Evolutionary conservation across 1,140 invertebrate species (phyloP).

Genomic region (Anoplophora glabripennis): DNA sequence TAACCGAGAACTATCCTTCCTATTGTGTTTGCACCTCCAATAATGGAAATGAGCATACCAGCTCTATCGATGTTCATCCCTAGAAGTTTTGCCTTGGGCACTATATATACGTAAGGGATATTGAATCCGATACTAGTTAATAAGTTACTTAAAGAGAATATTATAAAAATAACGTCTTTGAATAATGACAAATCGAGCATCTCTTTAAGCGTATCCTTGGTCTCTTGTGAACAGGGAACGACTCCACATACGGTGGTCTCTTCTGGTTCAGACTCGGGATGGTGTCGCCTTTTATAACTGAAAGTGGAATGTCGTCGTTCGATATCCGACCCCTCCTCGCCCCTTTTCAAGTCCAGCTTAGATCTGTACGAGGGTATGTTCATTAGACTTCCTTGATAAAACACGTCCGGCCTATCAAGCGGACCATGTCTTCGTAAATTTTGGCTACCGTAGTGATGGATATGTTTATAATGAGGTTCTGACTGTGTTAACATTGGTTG

Average conservation of each 20-base stretch:
- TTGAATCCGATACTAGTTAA: slow-evolving; percentile 96
- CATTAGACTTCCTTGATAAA: slow-evolving; percentile 79
- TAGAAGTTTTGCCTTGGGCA: slow-evolving; percentile 61
- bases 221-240: slow-evolving; percentile 29
- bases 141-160: slow-evolving; percentile 92
- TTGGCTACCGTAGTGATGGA: slow-evolving; percentile 35
- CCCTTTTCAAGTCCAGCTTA: slow-evolving; percentile 45
- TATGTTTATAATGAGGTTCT: slow-evolving; percentile 23
- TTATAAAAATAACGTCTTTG: slow-evolving; percentile 80
- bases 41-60: slow-evolving; percentile 69
- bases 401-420: slow-evolving; percentile 81
- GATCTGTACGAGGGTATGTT: slow-evolving; percentile 53
- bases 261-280: slow-evolving; percentile 13
- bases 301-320: slow-evolving; percentile 32
- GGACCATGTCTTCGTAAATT: slow-evolving; percentile 57
- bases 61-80: slow-evolving; percentile 57
- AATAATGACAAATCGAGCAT: slow-evolving; percentile 85
- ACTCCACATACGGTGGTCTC: background rate
- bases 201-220: slow-evolving; percentile 61
- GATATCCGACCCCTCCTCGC: slow-evolving; percentile 42
- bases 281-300: slow-evolving; percentile 37
- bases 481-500: slow-evolving; percentile 59
- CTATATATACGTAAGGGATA: slow-evolving; percentile 85
- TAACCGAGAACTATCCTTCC: slow-evolving; percentile 84
- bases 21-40: slow-evolving; percentile 85